Percentiles rank a stretch among this genome's conserved stretches.
These are phyloP conservation scores for Xiphorhynchus elegans DNA, from an alignment of 2,113 vertebrate genomes.

Conservation along the genomic window DNA sequence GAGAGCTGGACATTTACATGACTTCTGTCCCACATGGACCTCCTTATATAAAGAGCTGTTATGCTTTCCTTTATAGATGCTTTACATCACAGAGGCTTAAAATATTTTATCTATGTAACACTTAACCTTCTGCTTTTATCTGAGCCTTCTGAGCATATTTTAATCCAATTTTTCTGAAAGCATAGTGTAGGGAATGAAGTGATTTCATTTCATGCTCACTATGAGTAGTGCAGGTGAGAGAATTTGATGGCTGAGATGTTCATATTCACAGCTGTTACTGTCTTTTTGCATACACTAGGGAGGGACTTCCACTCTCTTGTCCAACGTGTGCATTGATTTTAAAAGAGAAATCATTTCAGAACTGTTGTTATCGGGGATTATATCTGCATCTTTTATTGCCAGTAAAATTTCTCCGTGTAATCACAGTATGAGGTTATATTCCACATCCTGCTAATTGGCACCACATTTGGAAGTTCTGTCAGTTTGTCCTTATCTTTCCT, in stretches of 20 bases:
- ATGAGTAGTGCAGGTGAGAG: neutral
- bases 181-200: neutral
- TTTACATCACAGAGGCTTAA: neutral
- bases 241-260: neutral
- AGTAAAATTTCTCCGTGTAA: neutral
- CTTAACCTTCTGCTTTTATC: neutral
- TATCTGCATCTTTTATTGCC: neutral
- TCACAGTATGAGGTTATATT: neutral
- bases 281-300: neutral
- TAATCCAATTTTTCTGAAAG: neutral
- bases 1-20: neutral
- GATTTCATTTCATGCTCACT: neutral
- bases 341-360: neutral
- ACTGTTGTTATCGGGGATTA: neutral
- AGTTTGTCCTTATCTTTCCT: neutral
- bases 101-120: neutral
- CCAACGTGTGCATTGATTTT: neutral
- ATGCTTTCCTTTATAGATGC: neutral
- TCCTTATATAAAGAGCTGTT: neutral
- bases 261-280: neutral
- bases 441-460: neutral
- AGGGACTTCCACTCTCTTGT: neutral
- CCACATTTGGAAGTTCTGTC: neutral
- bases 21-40: neutral
- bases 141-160: neutral